These are phyloP conservation scores for Rachycentron canadum DNA, from an alignment of 2,797 vertebrate species.

Conservation along the genomic window DNA sequence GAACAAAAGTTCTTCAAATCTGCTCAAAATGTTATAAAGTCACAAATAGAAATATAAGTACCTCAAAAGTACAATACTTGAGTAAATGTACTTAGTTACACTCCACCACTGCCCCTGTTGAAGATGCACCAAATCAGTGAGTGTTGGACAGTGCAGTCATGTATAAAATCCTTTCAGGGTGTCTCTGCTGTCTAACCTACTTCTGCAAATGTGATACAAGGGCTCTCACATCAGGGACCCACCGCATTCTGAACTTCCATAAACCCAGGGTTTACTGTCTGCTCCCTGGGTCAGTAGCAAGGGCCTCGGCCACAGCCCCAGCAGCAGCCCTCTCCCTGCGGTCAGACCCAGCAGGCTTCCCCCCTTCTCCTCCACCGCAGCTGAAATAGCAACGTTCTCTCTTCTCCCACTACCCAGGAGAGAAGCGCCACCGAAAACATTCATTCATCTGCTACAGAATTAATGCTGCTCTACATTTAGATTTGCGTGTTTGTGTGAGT, in stretches of 20 bases:
- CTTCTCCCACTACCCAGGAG: constrained; percentile 69
- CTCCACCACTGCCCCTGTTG: not conserved
- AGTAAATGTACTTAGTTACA: not conserved
- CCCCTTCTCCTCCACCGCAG: constrained; percentile 59
- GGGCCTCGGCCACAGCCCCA: constrained; percentile 77
- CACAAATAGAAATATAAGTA: not conserved
- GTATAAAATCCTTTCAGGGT: not conserved
- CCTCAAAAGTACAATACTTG: not conserved
- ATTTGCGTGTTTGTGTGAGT: constrained; percentile 24
- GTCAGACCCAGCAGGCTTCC: constrained; percentile 70
- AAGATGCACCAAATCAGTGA: constrained; percentile 18
- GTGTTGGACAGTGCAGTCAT: not conserved
- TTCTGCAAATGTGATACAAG: constrained; percentile 59
- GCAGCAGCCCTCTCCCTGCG: constrained; percentile 75
- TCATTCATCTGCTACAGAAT: constrained; percentile 83
- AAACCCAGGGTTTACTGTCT: constrained; percentile 75
- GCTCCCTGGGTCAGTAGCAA: constrained; percentile 80
- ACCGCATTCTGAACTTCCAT: constrained; percentile 74
- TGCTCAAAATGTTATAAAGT: not conserved
- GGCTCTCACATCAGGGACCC: constrained; percentile 70
- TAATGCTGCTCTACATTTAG: constrained; percentile 77
- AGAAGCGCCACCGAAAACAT: constrained; percentile 76
- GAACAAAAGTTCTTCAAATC: not conserved
- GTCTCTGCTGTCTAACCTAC: constrained; percentile 52
- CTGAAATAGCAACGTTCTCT: constrained; percentile 75